Conservation (phyloP, 2,888 invertebrate species). For the Latrodectus hesperus region DNA sequence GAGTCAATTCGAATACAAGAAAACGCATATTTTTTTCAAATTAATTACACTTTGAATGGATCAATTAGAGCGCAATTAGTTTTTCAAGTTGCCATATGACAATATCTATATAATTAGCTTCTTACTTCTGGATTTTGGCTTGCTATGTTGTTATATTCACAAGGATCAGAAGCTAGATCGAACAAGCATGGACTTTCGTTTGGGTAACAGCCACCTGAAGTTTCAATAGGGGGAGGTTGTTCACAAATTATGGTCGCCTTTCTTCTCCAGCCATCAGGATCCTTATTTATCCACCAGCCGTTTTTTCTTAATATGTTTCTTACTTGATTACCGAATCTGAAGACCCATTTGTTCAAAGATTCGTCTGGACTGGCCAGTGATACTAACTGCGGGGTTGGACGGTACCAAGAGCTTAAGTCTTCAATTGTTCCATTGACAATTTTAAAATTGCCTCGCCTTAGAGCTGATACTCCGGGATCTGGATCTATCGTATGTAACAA, state of each 20-base stretch:
- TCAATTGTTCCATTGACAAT: not conserved
- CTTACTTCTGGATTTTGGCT: conserved; percentile 47
- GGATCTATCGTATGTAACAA: not conserved
- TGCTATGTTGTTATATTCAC: conserved; percentile 72
- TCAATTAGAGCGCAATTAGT: no score
- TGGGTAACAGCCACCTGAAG: conserved; percentile 51
- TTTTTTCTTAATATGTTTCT: conserved; percentile 3
- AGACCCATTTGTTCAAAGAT: not conserved
- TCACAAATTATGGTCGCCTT: not conserved
- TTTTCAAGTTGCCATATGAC: no score
- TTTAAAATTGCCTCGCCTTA: not conserved
- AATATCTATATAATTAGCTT: no score
- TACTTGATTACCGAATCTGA: conserved; percentile 2
- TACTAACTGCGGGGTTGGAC: not conserved
- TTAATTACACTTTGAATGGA: no score
- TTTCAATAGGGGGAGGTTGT: not conserved
- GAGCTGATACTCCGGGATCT: not conserved
- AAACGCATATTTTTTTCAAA: no score
- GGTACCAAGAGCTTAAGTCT: not conserved
- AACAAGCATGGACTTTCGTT: conserved; percentile 73
- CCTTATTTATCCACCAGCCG: not conserved
- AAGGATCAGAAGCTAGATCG: conserved; percentile 74
- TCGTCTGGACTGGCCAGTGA: not conserved
- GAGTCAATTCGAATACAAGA: no score
- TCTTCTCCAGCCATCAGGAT: conserved; percentile 5